Conservation (phyloP, 2,888 invertebrate genomes). For the Maniola hyperantus region DNA sequence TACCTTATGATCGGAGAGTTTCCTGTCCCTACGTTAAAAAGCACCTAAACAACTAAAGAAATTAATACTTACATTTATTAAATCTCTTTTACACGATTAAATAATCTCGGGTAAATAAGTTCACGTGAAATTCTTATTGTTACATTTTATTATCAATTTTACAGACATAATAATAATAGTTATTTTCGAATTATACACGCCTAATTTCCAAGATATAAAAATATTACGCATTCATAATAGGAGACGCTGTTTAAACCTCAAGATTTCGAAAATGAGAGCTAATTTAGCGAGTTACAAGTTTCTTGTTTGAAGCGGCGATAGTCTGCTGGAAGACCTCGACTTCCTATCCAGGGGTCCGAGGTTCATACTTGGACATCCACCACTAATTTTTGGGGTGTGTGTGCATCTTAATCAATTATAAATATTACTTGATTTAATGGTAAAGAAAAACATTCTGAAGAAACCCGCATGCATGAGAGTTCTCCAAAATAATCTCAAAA, state of each 20-base stretch:
- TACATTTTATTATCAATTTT: slow-evolving; percentile 71
- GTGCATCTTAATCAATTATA: no score
- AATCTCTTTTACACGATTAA: slow-evolving; percentile 27
- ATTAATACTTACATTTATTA: slow-evolving; percentile 65
- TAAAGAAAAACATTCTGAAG: no score
- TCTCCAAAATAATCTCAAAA: no score
- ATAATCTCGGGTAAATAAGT: slow-evolving; percentile 48
- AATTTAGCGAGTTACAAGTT: background rate
- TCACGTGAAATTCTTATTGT: slow-evolving; percentile 59
- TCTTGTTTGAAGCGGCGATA: no score
- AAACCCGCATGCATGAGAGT: no score
- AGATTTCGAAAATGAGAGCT: slow-evolving; percentile 5
- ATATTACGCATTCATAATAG: slow-evolving; percentile 59
- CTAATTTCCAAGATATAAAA: slow-evolving; percentile 77
- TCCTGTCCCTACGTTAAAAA: slow-evolving; percentile 74
- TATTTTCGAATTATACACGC: slow-evolving; percentile 62
- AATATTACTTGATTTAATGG: no score
- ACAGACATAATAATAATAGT: slow-evolving; percentile 50
- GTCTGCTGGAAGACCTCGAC: no score
- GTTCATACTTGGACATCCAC: no score
- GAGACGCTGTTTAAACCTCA: slow-evolving; percentile 8
- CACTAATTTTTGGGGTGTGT: no score
- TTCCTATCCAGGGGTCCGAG: no score
- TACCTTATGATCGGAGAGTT: slow-evolving; percentile 70
- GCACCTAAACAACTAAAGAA: slow-evolving; percentile 50